Percentiles rank a stretch among this genome's conserved stretches.
phyloP scores from a whole-genome alignment of 2,797 vertebrate species.

The Alauda arvensis region DNA sequence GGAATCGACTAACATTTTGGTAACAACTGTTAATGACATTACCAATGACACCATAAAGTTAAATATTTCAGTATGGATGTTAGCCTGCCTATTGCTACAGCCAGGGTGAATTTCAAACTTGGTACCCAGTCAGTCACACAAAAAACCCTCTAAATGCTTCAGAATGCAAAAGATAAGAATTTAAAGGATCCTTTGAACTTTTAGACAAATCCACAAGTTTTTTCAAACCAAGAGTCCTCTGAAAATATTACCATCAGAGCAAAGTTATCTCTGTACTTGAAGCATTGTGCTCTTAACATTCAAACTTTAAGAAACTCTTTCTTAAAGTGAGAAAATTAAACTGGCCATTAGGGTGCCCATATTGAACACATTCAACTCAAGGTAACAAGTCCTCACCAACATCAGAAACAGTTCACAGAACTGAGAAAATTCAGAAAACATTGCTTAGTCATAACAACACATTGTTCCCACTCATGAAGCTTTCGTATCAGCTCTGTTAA shows the following conservation, averaged over 20 bases:
- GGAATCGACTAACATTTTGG: not conserved
- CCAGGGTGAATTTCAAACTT: not conserved
- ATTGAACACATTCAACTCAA: not conserved
- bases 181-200: not conserved
- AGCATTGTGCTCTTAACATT: not conserved
- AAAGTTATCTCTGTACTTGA: not conserved
- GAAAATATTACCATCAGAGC: not conserved
- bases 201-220: not conserved
- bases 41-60: not conserved
- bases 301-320: not conserved
- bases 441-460: not conserved
- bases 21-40: not conserved
- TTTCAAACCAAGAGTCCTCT: not conserved
- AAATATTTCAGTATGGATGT: not conserved
- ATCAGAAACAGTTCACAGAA: not conserved
- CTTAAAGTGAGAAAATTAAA: not conserved
- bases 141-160: not conserved
- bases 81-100: not conserved
- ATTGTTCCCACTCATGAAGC: not conserved
- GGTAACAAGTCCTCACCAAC: not conserved
- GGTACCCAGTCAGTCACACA: not conserved
- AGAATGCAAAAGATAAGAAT: not conserved
- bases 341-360: not conserved
- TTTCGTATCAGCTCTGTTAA: not conserved
- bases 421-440: not conserved